A percentile compares a stretch with the other conserved stretches of the same genome.
phyloP scores from a whole-genome alignment of 2,113 vertebrate species.

The Canis aureus region DNA sequence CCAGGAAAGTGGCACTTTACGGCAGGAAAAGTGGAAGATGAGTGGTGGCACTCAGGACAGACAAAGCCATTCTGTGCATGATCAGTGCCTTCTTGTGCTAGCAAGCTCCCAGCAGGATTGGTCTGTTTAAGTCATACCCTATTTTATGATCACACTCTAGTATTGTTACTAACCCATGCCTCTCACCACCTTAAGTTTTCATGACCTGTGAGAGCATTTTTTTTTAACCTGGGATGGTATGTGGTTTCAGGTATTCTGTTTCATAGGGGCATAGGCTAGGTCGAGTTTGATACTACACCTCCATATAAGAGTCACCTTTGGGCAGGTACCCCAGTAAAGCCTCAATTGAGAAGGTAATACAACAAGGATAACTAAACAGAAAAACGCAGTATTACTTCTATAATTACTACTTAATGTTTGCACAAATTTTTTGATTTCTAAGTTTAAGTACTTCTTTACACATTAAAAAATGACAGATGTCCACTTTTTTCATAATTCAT shows the following conservation, averaged over 20 bases:
- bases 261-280: background rate
- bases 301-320: background rate
- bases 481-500: background rate
- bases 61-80: background rate
- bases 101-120: background rate
- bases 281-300: background rate
- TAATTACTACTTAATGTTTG: background rate
- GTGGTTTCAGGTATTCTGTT: background rate
- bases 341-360: background rate
- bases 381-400: background rate
- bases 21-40: background rate
- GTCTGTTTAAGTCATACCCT: background rate
- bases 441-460: background rate
- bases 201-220: background rate
- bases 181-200: background rate
- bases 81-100: background rate
- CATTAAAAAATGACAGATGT: background rate
- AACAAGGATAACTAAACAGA: background rate
- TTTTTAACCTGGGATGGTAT: background rate
- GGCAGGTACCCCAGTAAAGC: background rate
- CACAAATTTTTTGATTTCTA: background rate
- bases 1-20: slow-evolving; percentile 11
- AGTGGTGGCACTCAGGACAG: background rate
- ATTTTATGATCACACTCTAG: background rate
- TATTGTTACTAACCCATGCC: background rate